Evolutionary conservation across 2,888 invertebrate genomes (phyloP), one percentile per base, ranked within the genome.

Genomic region (Lissonota sp.): DNA sequence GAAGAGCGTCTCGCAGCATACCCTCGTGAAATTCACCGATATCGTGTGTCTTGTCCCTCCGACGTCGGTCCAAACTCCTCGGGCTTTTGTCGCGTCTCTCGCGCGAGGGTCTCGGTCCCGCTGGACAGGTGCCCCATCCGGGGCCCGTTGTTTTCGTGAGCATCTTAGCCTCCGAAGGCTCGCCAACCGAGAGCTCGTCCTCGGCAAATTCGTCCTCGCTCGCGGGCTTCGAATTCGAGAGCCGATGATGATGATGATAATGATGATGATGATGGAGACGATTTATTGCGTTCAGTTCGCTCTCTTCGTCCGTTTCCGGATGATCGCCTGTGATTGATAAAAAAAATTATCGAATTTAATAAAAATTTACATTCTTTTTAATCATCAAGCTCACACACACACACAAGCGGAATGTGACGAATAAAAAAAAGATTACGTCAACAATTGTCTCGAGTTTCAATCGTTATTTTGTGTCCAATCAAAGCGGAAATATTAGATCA

Each of bases 141-240:
- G 94, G 85, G 93, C 93, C 39, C 92, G 93, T 80, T 93, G 93
- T 71, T 26, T 26, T 26, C 93, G 94, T 87, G 93, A 93, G n/a
- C 94, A 94, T 89, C 83, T 87, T 87, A 79, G 91, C 90, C 78
- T 91, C 91, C 73, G 91, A 91, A 1, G 91, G 89, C 69, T 93
- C 93, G 70, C 92, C 93, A 7, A 93, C 87, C 80, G 93, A 93
- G 10, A 97, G 93, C 89, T 97, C 97, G 90, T 97, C 97, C 93
- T 97, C 97, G 64, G 97, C 97, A 89, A 97, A 97, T 89, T 97
- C 97, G 88, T 97, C 97, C 89, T 97, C 97, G 89, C 96, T 97
- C 8, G 95, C 95, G 1, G 94, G 94, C 39, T 89, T 90, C 75
- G 89, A 90, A 44, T 85, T 79, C 69, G 88, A 86, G 79, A 81